Percentiles rank a stretch among this genome's conserved stretches.
Conservation (phyloP, 2,113 vertebrate genomes). For the Dasyornis broadbenti region DNA sequence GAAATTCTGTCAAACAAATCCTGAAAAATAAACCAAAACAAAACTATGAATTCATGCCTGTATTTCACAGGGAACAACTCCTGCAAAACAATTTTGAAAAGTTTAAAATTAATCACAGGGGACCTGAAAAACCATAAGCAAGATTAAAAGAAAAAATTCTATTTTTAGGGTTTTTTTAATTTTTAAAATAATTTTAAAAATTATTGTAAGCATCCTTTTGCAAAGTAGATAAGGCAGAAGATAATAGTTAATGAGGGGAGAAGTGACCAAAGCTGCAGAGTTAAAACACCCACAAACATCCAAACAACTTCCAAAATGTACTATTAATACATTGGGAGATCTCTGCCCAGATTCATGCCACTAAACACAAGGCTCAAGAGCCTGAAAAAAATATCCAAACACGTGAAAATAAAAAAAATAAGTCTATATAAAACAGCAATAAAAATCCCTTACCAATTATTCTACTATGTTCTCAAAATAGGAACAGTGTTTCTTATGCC, state of each 20-base stretch:
- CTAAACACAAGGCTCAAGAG: conserved; percentile 43
- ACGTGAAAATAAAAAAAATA: conserved; percentile 3
- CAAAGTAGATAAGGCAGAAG: not conserved
- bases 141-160: not conserved
- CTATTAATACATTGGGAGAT: not conserved
- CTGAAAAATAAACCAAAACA: not conserved
- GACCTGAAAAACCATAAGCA: not conserved
- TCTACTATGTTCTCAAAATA: conserved; percentile 71
- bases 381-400: conserved; percentile 35
- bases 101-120: not conserved
- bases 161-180: no score
- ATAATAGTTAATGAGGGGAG: not conserved
- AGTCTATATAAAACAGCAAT: conserved; percentile 65
- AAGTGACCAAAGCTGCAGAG: not conserved
- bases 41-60: not conserved
- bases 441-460: conserved; percentile 72
- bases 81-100: not conserved
- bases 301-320: not conserved
- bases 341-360: not conserved
- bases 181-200: not conserved
- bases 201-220: not conserved
- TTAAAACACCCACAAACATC: not conserved
- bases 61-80: not conserved
- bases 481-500: conserved; percentile 62
- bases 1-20: conserved; percentile 38